These are phyloP conservation scores for Alectoris magna DNA, from an alignment of 2,797 vertebrate species.

Conservation along the genomic window DNA sequence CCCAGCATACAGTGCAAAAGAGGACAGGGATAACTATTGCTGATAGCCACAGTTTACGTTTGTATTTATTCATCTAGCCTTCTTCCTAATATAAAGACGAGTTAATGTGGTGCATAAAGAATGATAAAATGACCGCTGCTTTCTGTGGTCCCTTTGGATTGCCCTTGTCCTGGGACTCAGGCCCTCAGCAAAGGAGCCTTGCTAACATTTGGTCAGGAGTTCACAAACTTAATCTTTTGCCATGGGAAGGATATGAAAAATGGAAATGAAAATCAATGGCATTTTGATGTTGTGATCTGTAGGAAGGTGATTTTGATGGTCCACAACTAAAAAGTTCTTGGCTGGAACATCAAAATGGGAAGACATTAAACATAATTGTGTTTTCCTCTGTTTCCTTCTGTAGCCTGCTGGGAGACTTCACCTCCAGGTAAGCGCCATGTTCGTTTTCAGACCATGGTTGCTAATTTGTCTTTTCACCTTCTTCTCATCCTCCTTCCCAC, in stretches of 20 bases:
- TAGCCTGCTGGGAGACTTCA: conserved; percentile 78
- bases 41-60: not conserved
- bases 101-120: not conserved
- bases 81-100: not conserved
- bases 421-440: conserved; percentile 74
- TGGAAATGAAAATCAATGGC: not conserved
- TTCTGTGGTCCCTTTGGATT: not conserved
- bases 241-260: not conserved
- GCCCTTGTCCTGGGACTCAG: not conserved
- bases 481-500: not conserved
- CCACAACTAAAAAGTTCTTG: not conserved
- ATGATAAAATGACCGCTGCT: not conserved
- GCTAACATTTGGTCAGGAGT: not conserved
- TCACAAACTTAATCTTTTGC: not conserved
- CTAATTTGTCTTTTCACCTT: not conserved
- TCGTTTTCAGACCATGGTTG: not conserved
- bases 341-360: not conserved
- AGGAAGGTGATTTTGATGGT: not conserved
- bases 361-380: not conserved
- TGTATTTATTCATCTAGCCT: not conserved
- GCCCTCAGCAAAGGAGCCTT: not conserved
- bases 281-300: not conserved
- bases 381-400: conserved; percentile 22
- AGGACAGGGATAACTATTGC: not conserved
- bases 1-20: not conserved